Evolutionary conservation across 2,797 vertebrate genomes (phyloP).

Genomic region (Megalops cyprinoides): DNA sequence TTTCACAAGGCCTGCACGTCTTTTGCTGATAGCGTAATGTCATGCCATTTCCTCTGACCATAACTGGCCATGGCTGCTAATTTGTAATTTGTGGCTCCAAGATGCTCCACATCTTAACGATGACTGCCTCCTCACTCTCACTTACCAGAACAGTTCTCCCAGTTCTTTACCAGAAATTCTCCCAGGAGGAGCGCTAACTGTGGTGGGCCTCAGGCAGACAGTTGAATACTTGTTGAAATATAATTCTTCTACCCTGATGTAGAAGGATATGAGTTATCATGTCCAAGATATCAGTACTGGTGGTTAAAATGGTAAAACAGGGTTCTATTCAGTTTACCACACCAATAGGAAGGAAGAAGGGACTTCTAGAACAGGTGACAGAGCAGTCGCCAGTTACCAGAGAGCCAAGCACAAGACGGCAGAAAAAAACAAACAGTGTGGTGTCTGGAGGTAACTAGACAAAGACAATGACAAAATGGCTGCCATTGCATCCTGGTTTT

Average conservation of each 20-base stretch:
- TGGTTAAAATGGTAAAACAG: background rate
- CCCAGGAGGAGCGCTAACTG: background rate
- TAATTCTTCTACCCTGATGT: background rate
- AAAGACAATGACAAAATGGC: background rate
- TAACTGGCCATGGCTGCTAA: background rate
- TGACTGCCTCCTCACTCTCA: background rate
- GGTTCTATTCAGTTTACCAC: background rate
- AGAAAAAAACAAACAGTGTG: constrained; percentile 1
- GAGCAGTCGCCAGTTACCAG: background rate
- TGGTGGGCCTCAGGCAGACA: no score
- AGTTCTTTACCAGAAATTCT: no score
- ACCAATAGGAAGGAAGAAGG: background rate
- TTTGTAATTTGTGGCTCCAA: background rate
- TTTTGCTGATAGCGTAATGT: no score
- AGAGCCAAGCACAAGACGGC: background rate
- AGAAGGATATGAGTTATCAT: background rate
- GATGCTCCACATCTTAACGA: background rate
- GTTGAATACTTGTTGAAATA: background rate
- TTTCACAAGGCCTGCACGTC: no score
- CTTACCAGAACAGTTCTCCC: background rate
- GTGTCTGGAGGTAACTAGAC: constrained; percentile 9
- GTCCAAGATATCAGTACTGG: background rate
- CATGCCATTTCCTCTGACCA: background rate
- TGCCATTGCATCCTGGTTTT: background rate
- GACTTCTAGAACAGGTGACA: background rate